Evolutionary conservation across 1,140 invertebrate genomes (phyloP).

Genomic region (Nilaparvata lugens): DNA sequence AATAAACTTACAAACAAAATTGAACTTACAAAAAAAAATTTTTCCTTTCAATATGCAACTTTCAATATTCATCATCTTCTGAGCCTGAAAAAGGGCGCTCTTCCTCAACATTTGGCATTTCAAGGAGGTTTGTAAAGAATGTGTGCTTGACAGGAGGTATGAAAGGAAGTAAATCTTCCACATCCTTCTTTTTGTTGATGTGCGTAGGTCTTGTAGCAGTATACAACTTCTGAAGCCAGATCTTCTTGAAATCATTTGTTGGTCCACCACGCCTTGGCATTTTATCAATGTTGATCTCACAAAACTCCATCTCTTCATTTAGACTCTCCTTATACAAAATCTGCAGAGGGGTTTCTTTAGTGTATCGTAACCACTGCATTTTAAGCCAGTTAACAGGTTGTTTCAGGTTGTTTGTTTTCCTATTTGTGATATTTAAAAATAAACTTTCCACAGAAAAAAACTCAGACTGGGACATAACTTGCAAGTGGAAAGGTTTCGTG

Average conservation of each 20-base stretch:
- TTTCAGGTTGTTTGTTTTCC: no score
- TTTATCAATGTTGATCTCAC: background rate
- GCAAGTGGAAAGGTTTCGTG: no score
- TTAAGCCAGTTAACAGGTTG: no score
- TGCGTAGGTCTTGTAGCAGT: slow-evolving; percentile 10
- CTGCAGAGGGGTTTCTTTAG: no score
- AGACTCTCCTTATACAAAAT: no score
- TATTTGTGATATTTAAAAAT: no score
- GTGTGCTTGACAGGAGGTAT: slow-evolving; percentile 21
- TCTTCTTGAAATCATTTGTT: slow-evolving; percentile 18
- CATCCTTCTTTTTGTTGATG: slow-evolving; percentile 16
- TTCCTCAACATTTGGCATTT: slow-evolving; percentile 3
- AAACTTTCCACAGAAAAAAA: no score
- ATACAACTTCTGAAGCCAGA: slow-evolving; percentile 9
- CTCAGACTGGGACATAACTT: no score
- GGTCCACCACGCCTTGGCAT: slow-evolving; percentile 8
- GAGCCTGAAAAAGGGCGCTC: slow-evolving; percentile 7
- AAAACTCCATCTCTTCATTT: background rate
- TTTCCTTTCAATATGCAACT: slow-evolving; percentile 10
- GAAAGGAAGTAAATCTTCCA: slow-evolving; percentile 16
- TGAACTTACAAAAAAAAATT: no score
- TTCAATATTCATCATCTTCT: slow-evolving; percentile 4
- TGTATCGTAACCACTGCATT: no score
- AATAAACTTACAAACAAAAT: no score
- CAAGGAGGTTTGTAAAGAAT: slow-evolving; percentile 19